phyloP scores from a whole-genome alignment of 2,797 vertebrate genomes.

The Halcyon smyrnensis region DNA sequence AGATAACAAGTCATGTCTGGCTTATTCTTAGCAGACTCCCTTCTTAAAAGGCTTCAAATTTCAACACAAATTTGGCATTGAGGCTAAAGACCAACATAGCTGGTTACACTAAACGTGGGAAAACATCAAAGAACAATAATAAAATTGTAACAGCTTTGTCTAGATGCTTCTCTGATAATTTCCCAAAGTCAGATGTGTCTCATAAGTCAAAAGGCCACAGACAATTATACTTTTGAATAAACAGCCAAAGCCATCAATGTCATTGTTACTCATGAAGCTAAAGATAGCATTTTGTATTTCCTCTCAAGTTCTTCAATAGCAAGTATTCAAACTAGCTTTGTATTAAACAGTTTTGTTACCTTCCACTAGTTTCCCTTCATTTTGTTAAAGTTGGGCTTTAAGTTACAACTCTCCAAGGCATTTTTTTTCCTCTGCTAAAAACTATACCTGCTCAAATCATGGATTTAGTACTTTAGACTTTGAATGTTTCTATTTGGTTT shows the following conservation, averaged over 20 bases:
- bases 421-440: neutral
- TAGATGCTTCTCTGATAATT: neutral
- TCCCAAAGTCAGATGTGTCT: neutral
- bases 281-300: neutral
- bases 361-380: neutral
- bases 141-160: conserved; percentile 22
- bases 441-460: neutral
- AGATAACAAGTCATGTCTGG: neutral
- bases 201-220: neutral
- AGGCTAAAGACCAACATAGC: neutral
- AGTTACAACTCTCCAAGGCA: neutral
- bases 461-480: neutral
- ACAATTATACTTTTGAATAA: neutral
- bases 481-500: neutral
- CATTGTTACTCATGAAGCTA: neutral
- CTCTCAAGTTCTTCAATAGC: neutral
- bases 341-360: neutral
- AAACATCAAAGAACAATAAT: neutral
- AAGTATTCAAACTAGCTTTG: neutral
- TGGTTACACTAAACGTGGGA: neutral
- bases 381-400: neutral
- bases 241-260: neutral
- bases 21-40: neutral
- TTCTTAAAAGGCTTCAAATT: neutral
- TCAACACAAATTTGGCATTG: neutral